Evolutionary conservation across 2,888 invertebrate genomes (phyloP), one percentile per base, ranked within the genome.

Genomic region (Phengaris alcon): DNA sequence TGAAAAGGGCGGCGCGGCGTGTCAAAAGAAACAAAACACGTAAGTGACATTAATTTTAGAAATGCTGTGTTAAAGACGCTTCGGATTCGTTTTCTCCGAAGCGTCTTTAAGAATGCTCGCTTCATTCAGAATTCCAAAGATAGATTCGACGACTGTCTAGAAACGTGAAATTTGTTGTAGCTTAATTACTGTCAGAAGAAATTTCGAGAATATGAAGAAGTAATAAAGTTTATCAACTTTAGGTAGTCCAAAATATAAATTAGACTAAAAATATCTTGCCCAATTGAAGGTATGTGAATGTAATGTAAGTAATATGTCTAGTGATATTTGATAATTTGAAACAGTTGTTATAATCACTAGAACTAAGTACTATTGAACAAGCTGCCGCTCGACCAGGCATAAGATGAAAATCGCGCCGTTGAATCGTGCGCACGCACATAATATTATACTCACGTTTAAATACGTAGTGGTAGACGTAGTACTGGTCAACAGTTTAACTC

Each of bases 11-110:
- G 46, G 68, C n/a, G n/a, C 46, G 69, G 46, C 46, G 22, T 15
- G 46, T 69, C 15, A 48, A 69, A 69, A n/a, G 48, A 69, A 69
- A 48, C 46, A 48, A 69, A 69, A 69, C 48, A 69, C 69, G 64
- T 48, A 48, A 69, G 46, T 48, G 69, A 69, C 69, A 69, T 48
- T 64, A 64, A 64, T 64, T 48, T 69, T n/a, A 46, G 69, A 69
- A 69, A 13, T 48, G 35, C 59, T 15, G 13, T 15, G 68, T 68
- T 68, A 46, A 46, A 46, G 46, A 68, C 46, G 59, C 35, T 6
- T 12, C 35, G 64, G 35, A 64, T n/a, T n/a, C n/a, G n/a, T n/a
- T n/a, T n/a, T n/a, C n/a, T n/a, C n/a, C n/a, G n/a, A n/a, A n/a
- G n/a, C n/a, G n/a, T n/a, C n/a, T n/a, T n/a, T n/a, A n/a, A n/a